These are phyloP conservation scores for Microtus richardsoni DNA, from an alignment of 2,113 vertebrate species.

Conservation along the genomic window DNA sequence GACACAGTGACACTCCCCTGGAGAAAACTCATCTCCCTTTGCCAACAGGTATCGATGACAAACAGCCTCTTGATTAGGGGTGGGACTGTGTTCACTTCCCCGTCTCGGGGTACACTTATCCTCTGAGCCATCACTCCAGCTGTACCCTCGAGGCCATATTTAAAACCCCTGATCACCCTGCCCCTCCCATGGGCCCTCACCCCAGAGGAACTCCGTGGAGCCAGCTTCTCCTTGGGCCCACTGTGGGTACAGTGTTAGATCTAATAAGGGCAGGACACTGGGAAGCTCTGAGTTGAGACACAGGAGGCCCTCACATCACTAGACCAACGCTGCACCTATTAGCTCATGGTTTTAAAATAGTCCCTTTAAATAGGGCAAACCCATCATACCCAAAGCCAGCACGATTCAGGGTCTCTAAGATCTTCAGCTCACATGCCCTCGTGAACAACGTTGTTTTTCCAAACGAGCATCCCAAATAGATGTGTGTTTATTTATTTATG, in stretches of 20 bases:
- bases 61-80: background rate
- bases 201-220: background rate
- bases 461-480: background rate
- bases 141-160: no score
- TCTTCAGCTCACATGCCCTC: background rate
- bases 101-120: background rate
- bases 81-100: background rate
- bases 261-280: background rate
- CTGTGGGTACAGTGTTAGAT: background rate
- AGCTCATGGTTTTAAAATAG: background rate
- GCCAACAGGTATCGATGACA: background rate
- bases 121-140: background rate
- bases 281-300: background rate
- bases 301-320: background rate
- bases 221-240: no score
- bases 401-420: background rate
- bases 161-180: background rate
- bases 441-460: background rate
- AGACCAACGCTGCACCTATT: background rate
- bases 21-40: background rate
- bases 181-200: background rate
- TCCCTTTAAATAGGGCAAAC: background rate
- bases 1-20: no score
- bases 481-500: constrained; percentile 20
- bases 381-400: no score